Evolutionary conservation across 2,797 vertebrate species (phyloP).

Genomic region (Ibycter americanus): DNA sequence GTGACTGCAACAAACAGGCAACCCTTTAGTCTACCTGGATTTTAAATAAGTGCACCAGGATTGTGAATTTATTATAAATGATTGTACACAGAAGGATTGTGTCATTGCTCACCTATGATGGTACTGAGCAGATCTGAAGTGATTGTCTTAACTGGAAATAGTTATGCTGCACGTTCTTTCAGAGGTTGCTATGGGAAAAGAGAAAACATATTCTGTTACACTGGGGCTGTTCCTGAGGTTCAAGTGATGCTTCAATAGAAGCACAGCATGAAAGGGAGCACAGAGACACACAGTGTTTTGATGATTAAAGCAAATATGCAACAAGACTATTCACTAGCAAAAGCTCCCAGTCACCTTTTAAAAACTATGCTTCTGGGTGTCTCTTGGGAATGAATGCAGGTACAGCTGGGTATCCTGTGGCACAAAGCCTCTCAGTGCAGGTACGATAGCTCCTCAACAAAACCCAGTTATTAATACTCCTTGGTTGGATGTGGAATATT

Average conservation of each 20-base stretch:
- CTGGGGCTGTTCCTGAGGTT: background rate
- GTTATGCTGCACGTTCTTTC: background rate
- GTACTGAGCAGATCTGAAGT: background rate
- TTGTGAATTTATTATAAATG: background rate
- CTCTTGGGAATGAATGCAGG: rapidly evolving
- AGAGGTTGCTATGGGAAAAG: background rate
- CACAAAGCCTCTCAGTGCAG: background rate
- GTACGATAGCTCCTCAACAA: background rate
- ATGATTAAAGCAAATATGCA: background rate
- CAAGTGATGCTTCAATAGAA: background rate
- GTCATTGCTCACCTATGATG: background rate
- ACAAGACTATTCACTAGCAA: no score
- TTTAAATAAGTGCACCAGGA: background rate
- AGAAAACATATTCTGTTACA: background rate
- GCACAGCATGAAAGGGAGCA: background rate
- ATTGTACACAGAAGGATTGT: rapidly evolving
- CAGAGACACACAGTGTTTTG: background rate
- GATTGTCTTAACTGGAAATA: background rate
- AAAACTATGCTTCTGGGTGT: background rate
- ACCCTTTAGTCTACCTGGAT: background rate
- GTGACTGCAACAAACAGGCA: background rate
- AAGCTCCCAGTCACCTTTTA: background rate
- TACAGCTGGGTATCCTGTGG: no score
- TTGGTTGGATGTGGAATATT: background rate
- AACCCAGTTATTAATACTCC: background rate